Evolutionary conservation across 1,140 invertebrate genomes (phyloP), one percentile per base, ranked within the genome.

Genomic region (Cryptotermes secundus): DNA sequence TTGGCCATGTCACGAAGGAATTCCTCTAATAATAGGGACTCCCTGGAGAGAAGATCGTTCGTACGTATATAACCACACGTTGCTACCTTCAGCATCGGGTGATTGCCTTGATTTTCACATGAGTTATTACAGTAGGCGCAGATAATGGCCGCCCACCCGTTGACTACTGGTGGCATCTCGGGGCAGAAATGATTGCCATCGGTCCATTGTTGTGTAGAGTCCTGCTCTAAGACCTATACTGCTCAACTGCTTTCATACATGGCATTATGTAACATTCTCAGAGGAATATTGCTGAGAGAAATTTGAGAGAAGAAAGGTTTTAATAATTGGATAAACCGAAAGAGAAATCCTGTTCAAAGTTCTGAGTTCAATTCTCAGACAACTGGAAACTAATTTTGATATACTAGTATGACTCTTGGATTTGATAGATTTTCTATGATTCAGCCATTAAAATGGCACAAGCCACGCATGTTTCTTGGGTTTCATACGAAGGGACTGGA

Each of bases 91-190:
- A 31, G 16, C 59, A 72, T 31, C 59, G 59, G n/a, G 59, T 72
- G 59, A 72, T 72, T 72, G 59, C 59, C 59, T 72, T 72, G 59
- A 26, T 72, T 72, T 72, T 72, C 59, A 72, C 59, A 72, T 72
- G n/a, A 72, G n/a, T 72, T 72, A 72, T 72, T 72, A 72, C 59
- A 72, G 59, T 31, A 72, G 59, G 59, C 59, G 59, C n/a, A 72
- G 59, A 72, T 72, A 72, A 72, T 72, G 59, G 59, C 7, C 59
- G 59, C 59, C 59, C 59, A n/a, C 59, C 59, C 59, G n/a, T 72
- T 26, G 59, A 31, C 59, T 0, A 72, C 7, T 31, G 31, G 59
- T 1, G 59, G 14, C n/a, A 72, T 72, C 59, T 72, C 26, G 9
- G 26, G n/a, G 59, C n/a, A 72, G 59, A 72, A 72, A 72, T 72